Evolutionary conservation across 2,113 vertebrate genomes (phyloP), one percentile per base, ranked within the genome.

Genomic region (Danionella cerebrum): DNA sequence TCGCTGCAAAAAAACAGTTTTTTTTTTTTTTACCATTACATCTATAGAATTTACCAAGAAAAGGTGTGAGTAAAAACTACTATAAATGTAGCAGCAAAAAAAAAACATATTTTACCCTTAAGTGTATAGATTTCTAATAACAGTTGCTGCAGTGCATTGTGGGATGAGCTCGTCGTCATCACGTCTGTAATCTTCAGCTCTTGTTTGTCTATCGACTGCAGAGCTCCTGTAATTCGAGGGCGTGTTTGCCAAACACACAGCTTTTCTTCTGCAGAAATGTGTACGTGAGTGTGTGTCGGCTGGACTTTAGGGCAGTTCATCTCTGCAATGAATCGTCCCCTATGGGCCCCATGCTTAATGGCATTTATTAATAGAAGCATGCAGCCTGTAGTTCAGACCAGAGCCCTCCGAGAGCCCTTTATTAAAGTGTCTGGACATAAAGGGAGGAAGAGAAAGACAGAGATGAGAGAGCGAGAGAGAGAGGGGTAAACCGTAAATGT

Each of bases 291-390:
- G n/a, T n/a, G n/a, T n/a, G n/a, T n/a, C 85, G 88, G 84, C 85
- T 86, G 87, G 83, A 87, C 86, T 86, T 90, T 85, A 86, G 84
- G 84, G 84, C 84, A 88, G 87, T 89, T 86, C 87, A 88, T 89
- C 86, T 89, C 86, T 81, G 84, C 84, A 88, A 89, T 89, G 87
- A 89, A 88, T 86, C 78, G 86, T 88, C 85, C 87, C 88, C 79
- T 80, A 82, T 81, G 87, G 86, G 75, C 82, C 84, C 80, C 83
- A 83, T 88, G 84, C 81, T 90, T 90, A 90, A 88, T 90, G 88
- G 79, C 86, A 88, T 89, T 88, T 89, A 90, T 90, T 90, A 90
- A 90, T 88, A 89, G 88, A 86, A 84, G 84, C 86, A 84, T 84
- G 85, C 80, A 84, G 81, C 78, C 78, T 76, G 84, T 83, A 87